Evolutionary conservation across 2,113 vertebrate species (phyloP).

Genomic region (Hystrix brachyura): DNA sequence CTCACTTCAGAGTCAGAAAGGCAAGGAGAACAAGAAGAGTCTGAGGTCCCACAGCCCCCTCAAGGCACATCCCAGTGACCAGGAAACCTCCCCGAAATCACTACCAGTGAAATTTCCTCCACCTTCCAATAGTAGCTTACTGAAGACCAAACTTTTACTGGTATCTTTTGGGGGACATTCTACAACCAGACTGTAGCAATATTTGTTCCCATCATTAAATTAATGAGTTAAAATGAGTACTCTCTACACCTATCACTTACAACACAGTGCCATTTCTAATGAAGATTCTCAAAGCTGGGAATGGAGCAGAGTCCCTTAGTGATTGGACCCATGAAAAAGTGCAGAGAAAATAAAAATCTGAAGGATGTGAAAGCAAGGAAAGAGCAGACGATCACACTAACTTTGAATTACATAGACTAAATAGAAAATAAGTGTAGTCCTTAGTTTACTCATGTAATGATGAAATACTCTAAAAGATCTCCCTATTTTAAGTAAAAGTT

Average conservation of each 20-base stretch:
- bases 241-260: neutral
- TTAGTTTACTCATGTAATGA: neutral
- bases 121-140: neutral
- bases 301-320: too few species aligned
- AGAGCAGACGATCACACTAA: neutral
- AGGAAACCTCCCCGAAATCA: neutral
- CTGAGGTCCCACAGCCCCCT: too few species aligned
- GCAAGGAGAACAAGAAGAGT: neutral
- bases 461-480: neutral
- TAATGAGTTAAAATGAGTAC: neutral
- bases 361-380: neutral
- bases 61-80: neutral
- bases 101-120: neutral
- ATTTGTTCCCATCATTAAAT: neutral
- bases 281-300: neutral
- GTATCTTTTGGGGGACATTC: neutral
- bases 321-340: neutral
- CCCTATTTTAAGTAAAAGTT: neutral
- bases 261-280: neutral
- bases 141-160: neutral
- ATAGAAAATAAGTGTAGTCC: neutral
- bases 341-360: neutral
- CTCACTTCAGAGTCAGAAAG: neutral
- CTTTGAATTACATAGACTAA: neutral
- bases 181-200: neutral